Evolutionary conservation across 2,888 invertebrate species (phyloP).

Genomic region (Nemoura dubitans): DNA sequence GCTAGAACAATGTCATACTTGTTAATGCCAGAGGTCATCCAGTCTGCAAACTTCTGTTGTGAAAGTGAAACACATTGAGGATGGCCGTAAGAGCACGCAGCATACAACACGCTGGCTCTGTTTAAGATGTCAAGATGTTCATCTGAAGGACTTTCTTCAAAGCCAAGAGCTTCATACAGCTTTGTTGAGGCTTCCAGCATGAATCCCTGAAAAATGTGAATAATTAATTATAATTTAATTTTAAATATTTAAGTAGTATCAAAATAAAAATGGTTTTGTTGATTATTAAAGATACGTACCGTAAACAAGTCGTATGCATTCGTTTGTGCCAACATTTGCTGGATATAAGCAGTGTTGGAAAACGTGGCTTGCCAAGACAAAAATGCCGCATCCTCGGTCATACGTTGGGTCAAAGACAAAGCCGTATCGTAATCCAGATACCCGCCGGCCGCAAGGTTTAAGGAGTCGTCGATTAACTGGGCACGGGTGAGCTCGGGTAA

Average conservation of each 20-base stretch:
- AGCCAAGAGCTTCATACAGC: conserved; percentile 54
- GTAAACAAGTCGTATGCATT: conserved; percentile 69
- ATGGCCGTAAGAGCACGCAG: conserved; percentile 57
- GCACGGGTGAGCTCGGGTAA: conserved; percentile 84
- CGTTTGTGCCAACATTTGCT: conserved; percentile 67
- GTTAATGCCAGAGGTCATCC: conserved; percentile 53
- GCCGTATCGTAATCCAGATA: conserved; percentile 65
- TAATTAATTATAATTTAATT: background rate
- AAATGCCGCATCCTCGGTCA: conserved; percentile 66
- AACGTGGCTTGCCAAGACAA: conserved; percentile 70
- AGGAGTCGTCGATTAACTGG: conserved; percentile 87
- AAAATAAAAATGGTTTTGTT: background rate
- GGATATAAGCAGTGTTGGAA: conserved; percentile 67
- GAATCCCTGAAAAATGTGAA: conserved; percentile 53
- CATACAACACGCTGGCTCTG: conserved; percentile 55
- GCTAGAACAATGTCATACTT: background rate
- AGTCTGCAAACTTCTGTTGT: conserved; percentile 53
- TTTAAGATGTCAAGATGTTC: conserved; percentile 54
- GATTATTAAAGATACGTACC: conserved; percentile 57
- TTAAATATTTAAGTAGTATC: too few species aligned
- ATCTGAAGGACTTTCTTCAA: conserved; percentile 53
- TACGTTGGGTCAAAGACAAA: conserved; percentile 59
- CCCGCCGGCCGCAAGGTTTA: conserved; percentile 81
- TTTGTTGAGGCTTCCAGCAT: conserved; percentile 55
- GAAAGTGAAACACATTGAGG: conserved; percentile 55